Evolutionary conservation across 1,140 invertebrate genomes (phyloP).

Genomic region (Drosophila sp.): DNA sequence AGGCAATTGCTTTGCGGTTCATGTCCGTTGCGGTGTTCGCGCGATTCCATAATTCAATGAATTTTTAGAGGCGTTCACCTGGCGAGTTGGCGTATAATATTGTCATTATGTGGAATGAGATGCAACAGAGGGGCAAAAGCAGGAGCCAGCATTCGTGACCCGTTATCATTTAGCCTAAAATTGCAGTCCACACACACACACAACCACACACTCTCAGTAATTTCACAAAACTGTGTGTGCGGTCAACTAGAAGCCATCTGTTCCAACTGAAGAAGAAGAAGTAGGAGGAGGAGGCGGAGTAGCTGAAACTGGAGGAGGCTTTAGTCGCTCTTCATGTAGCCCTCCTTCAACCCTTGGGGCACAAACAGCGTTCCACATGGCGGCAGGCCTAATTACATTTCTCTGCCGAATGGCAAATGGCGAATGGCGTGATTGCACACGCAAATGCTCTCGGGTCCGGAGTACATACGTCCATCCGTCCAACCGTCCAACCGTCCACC

Average conservation of each 20-base stretch:
- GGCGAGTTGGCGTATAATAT: conserved; percentile 51
- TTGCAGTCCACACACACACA: conserved; percentile 38
- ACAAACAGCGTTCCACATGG: conserved; percentile 73
- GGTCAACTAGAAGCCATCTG: conserved; percentile 66
- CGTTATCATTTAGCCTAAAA: conserved; percentile 51
- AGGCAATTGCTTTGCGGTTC: conserved; percentile 33
- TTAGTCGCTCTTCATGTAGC: neutral
- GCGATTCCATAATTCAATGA: conserved; percentile 54
- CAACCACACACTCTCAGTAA: neutral
- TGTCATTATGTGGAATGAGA: conserved; percentile 45
- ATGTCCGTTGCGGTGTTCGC: conserved; percentile 26
- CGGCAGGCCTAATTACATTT: conserved; percentile 77
- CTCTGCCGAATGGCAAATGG: conserved; percentile 62
- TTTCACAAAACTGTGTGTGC: conserved; percentile 35
- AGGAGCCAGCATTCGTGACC: conserved; percentile 29
- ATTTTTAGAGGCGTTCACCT: conserved; percentile 50
- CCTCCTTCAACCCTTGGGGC: conserved; percentile 29
- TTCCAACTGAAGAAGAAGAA: conserved; percentile 16
- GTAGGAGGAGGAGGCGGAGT: neutral
- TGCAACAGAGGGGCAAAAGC: neutral
- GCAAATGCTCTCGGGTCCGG: conserved; percentile 35
- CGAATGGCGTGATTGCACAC: conserved; percentile 69
- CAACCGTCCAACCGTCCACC: too few relatives aligned
- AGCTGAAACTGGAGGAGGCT: neutral
- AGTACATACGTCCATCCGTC: neutral